Base-by-base conservation (phyloP, 2,888 invertebrate species). In the Ophioninae sp. region DNA sequence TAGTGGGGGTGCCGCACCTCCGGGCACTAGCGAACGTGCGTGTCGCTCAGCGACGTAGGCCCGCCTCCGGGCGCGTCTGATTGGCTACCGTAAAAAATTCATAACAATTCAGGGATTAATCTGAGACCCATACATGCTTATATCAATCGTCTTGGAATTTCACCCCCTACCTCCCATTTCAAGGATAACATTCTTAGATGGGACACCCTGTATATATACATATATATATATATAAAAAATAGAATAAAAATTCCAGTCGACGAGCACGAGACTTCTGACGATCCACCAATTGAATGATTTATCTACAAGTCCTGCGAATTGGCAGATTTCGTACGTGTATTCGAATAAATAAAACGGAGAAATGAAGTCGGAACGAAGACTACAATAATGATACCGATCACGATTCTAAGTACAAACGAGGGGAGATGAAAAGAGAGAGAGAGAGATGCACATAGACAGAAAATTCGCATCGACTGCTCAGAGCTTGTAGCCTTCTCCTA, bases 211-310 rank as follows among this genome's bases (percentile, higher is more conserved):
- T n/a, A n/a, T n/a, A n/a, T n/a, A n/a, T n/a, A n/a, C n/a, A n/a
- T 63, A 30, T 61, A 56, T 77, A 61, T 3, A 73, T 22, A 41
- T 44, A 63, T 51, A 63, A 51, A 23, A 30, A 44, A 64, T 17
- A 23, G 8, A 61, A n/a, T 5, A 63, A 59, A 63, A 74, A 69
- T 39, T 80, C 41, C 61, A 65, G 44, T 23, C 41, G 67, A 69
- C 73, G 79, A 83, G 61, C 44, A 22, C 17, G 71, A 59, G 44
- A n/a, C 20, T 67, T 20, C 22, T 80, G 73, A 20, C 63, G 61
- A 79, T 63, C 77, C 74, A 23, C 74, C 74, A 83, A 81, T 79
- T 81, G 71, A 69, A 83, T 82, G 81, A 79, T 79, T 61, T 84
- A 84, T 84, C 63, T 82, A 83, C 82, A 85, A 61, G 64, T 67